phyloP scores from a whole-genome alignment of 2,888 invertebrate genomes.

The Cantharis nigra region DNA sequence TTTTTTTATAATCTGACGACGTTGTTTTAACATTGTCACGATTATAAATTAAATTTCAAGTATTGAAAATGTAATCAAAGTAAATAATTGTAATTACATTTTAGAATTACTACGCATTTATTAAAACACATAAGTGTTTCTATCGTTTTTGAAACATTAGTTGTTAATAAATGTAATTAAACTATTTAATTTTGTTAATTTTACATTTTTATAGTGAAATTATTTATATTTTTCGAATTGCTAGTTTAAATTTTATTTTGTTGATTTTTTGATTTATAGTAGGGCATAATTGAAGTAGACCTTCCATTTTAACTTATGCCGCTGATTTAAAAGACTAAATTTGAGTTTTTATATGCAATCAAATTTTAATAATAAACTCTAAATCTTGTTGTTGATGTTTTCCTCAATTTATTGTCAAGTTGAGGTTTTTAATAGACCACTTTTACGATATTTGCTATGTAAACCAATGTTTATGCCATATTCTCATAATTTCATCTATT shows the following conservation, averaged over 20 bases:
- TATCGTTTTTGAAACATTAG: not conserved
- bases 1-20: not conserved
- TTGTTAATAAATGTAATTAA: slow-evolving; percentile 13
- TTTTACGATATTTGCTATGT: slow-evolving; percentile 9
- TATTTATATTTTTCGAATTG: not conserved
- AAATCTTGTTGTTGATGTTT: not conserved
- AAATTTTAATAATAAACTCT: not conserved
- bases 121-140: not conserved
- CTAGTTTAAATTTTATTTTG: slow-evolving; percentile 4
- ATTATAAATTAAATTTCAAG: not conserved
- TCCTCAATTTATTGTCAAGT: not conserved
- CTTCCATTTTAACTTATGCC: not conserved
- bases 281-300: not conserved
- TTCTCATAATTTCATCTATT: slow-evolving; percentile 26
- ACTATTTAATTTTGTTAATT: not conserved
- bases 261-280: not conserved
- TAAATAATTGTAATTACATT: not conserved
- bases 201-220: not conserved
- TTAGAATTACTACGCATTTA: not conserved
- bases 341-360: not conserved
- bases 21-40: not conserved
- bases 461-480: slow-evolving; percentile 22
- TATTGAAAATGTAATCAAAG: not conserved
- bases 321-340: not conserved
- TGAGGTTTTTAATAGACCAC: not conserved